Percentiles rank a stretch among this genome's conserved stretches.
Conservation (phyloP, 2,888 invertebrate species). For the Tortrix viridana region DNA sequence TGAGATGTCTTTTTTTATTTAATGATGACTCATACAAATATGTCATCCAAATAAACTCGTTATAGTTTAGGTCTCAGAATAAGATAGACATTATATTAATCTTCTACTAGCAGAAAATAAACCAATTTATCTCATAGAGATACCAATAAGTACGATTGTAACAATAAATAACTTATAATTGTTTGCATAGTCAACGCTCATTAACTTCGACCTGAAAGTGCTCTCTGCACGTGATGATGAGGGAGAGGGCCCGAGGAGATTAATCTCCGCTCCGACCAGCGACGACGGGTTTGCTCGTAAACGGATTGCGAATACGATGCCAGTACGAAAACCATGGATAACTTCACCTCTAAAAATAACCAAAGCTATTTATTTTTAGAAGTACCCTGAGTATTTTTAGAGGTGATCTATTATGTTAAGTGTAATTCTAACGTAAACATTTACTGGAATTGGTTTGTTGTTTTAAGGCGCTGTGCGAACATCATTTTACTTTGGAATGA, state of each 20-base stretch:
- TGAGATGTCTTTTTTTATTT: too few species aligned
- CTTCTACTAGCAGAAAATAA: too few species aligned
- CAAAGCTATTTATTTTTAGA: neutral
- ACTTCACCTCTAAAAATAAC: constrained; percentile 45
- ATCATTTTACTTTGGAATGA: too few species aligned
- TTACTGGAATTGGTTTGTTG: neutral
- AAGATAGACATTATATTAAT: too few species aligned
- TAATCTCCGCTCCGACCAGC: constrained; percentile 39
- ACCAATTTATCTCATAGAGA: neutral
- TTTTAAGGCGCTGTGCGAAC: neutral
- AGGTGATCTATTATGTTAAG: neutral
- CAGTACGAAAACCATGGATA: constrained; percentile 52
- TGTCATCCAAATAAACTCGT: too few species aligned
- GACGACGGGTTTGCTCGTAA: constrained; percentile 38
- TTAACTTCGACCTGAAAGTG: constrained; percentile 57
- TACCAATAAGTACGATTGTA: neutral
- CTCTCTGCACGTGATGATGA: constrained; percentile 45
- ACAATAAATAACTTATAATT: constrained; percentile 39
- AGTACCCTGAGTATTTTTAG: neutral
- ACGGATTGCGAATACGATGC: constrained; percentile 39
- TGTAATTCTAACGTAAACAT: neutral
- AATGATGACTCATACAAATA: too few species aligned
- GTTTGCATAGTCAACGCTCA: constrained; percentile 53
- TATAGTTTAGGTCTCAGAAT: too few species aligned
- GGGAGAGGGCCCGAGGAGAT: constrained; percentile 49